Evolutionary conservation across 2,113 vertebrate genomes (phyloP), one percentile per base, ranked within the genome.

Genomic region (Sapayoa aenigma): DNA sequence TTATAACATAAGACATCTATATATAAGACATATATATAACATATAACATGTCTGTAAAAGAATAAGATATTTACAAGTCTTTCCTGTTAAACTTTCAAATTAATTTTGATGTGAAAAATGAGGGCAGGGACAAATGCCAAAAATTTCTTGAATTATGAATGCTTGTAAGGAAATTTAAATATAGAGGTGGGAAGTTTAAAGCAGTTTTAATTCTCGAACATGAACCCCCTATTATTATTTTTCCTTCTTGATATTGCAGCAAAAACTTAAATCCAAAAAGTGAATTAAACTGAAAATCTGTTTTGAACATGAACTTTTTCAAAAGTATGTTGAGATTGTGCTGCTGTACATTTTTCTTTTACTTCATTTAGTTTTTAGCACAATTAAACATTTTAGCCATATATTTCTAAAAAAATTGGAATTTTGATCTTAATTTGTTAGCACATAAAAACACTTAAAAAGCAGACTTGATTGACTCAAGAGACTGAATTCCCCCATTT

Each of bases 81-180:
- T 84, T 0, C 2, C 8, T 41, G 12, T 9, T 86, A 81, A 69
- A 44, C n/a, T 65, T 73, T 49, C 27, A 77, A 66, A 44, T 7
- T 5, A 52, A 33, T 82, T 84, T 90, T 68, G 5, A 16, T 3
- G 2, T 55, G 23, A 46, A 62, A 82, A 68, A 37, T 8, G 2
- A 53, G 3, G 13, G 30, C 50, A 42, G 1, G 1, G 9, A 55
- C 6, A 58, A 60, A 2, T 0, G 0, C 3, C 2, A 5, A 0
- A 11, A 0, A 11, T 68, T 92, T 84, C 12, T 69, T 42, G 25
- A 69, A 62, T 31, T 12, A 35, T 31, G 11, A 42, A 55, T 59
- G 2, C 7, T 35, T n/a, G 3, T 12, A 59, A 1, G 8, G 7
- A 80, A 92, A 90, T 77, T 62, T 35, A 69, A 69, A 71, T 55